Percentiles rank a stretch among this genome's conserved stretches.
These are phyloP conservation scores for Archilochus colubris DNA, from an alignment of 2,113 vertebrate species.

Conservation along the genomic window DNA sequence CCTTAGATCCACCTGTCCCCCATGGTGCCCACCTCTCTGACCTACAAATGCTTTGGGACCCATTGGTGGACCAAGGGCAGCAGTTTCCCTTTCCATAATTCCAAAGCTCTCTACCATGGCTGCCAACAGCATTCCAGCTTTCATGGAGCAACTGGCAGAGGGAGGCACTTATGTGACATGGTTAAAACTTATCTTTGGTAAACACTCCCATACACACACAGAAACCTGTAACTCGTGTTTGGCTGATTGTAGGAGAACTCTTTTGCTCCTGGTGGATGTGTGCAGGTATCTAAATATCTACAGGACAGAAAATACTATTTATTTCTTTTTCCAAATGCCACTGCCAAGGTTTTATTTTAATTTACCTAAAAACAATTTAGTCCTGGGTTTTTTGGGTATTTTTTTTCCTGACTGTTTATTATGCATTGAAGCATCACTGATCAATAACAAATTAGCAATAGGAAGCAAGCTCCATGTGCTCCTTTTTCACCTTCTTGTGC, in stretches of 20 bases:
- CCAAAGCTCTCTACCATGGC: neutral
- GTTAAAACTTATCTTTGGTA: constrained; percentile 77
- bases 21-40: neutral
- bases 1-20: neutral
- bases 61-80: neutral
- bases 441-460: constrained; percentile 7
- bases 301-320: neutral
- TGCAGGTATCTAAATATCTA: neutral
- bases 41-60: neutral
- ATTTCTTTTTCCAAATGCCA: neutral
- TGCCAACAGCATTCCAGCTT: neutral
- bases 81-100: neutral
- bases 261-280: constrained; percentile 20
- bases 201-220: neutral
- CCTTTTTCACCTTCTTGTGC: neutral
- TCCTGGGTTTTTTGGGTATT: neutral
- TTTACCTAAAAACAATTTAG: neutral
- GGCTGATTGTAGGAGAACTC: neutral
- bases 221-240: neutral
- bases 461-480: constrained; percentile 2
- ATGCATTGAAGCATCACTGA: neutral
- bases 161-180: constrained; percentile 77
- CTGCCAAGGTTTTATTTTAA: neutral
- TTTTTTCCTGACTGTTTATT: neutral
- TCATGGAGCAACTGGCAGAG: constrained; percentile 31